Base-by-base conservation (phyloP, 2,888 invertebrate genomes). In the Aromia moschata region DNA sequence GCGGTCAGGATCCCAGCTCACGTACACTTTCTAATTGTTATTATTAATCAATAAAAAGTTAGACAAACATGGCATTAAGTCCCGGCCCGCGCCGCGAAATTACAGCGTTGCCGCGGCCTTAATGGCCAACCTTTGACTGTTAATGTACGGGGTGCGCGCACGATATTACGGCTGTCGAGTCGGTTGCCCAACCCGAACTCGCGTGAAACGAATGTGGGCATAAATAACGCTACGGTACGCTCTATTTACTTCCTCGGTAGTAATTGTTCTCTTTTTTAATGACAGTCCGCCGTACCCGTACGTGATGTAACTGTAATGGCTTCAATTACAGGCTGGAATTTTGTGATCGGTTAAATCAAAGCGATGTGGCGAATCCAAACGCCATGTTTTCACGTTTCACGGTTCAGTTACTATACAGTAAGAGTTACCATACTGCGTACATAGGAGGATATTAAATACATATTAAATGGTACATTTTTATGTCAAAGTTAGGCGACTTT, bases 21-120 rank as follows among this genome's bases (percentile, higher is more conserved):
- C 33, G 33, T 33, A 11, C 2, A 41, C n/a, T 41, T 41, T 18
- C 18, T 41, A 41, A 41, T 41, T 18, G 18, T 41, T 41, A 20
- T 17, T 41, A 41, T 41, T 41, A 41, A 18, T n/a, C 18, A 18
- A 17, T 41, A 41, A 41, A 41, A 41, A 41, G 41, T 18, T 18
- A 10, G 41, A 18, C 18, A 20, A 41, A 41, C 41, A 18, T 41
- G 41, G 18, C 41, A 41, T 41, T 41, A 41, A 11, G 41, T 17
- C 41, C 18, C 10, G n/a, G 41, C 41, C 5, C 10, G 18, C 18
- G 17, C 41, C 11, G 18, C 18, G 18, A 18, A 41, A 41, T 41
- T 41, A 41, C 18, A 18, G 18, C 11, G 10, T 41, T 41, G 18
- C 41, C 5, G n/a, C n/a, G 5, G n/a, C 10, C 5, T 1, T 18